Conservation (phyloP, 2,113 vertebrate species). For the Ageneiosus marmoratus region DNA sequence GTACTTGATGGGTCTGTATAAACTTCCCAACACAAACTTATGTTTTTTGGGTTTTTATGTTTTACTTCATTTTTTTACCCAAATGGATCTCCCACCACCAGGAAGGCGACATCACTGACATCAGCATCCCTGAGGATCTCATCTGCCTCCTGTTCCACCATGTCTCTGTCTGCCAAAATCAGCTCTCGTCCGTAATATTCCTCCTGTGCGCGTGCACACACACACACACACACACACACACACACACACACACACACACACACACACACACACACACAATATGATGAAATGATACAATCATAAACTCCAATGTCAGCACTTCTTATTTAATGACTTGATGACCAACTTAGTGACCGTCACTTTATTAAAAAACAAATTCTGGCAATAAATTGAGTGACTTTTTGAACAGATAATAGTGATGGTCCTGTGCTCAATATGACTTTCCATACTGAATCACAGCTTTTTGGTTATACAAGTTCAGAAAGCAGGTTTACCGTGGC, state of each 20-base stretch:
- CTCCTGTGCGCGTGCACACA: slow-evolving; percentile 75
- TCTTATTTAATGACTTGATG: neutral
- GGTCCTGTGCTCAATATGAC: neutral
- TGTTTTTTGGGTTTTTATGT: no score
- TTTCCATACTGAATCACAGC: neutral
- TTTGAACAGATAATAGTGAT: neutral
- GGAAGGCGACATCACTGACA: slow-evolving; percentile 84
- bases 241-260: slow-evolving; percentile 20
- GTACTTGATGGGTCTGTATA: no score
- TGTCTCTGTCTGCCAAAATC: slow-evolving; percentile 90
- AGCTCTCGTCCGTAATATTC: slow-evolving; percentile 90
- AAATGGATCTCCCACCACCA: slow-evolving; percentile 96
- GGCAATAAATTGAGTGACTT: neutral
- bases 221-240: neutral
- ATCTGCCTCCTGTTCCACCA: slow-evolving; percentile 89
- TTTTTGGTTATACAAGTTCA: neutral
- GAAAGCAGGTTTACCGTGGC: neutral
- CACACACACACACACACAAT: neutral
- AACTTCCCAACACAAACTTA: no score
- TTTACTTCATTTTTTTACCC: no score
- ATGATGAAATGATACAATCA: neutral
- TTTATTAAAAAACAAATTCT: no score
- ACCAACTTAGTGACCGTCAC: neutral
- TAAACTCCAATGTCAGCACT: neutral
- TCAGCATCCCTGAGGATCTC: slow-evolving; percentile 86